Base-by-base conservation (phyloP, 1,140 invertebrate genomes). In the Lasioglossum baleicum region DNA sequence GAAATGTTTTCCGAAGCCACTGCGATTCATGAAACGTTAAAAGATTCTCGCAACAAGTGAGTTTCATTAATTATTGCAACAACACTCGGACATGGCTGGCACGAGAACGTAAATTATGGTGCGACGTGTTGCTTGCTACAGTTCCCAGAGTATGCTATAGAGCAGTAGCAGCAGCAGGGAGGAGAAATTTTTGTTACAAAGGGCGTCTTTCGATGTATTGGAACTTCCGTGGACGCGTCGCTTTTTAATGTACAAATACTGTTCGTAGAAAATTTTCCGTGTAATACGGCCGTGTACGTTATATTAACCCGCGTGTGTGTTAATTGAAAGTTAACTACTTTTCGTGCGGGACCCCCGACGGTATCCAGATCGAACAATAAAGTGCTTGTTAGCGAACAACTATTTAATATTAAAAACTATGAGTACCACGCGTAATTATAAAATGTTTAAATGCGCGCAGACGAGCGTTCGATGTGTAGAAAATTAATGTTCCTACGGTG, bases 331-430 rank as follows among this genome's bases (percentile, higher is more conserved):
- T 80, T 81, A 68, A 81, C 83, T 84, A 76, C 74, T 84, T 81
- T 84, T 61, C 83, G 73, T 72, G 53, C 69, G 22, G 17, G 44
- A 11, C 10, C 44, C 8, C 22, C 48, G 35, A 31, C 2, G 48
- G 44, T 72, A 48, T 60, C 65, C 81, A 78, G 75, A 74, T 56
- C 58, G 77, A 64, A 64, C 73, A 72, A 83, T 83, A 83, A 84
- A 84, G 79, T 83, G 79, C 42, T 72, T 69, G 83, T 83, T 75
- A 79, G 82, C 61, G 63, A 81, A 76, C 72, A 80, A 58, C 63
- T 83, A 63, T 81, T 84, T 75, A 81, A 84, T 84, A 84, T 84
- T 83, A 84, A 84, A 84, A 84, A 84, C 56, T 81, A 83, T 75
- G 70, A 66, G 72, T 26, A 68, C 77, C 76, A 72, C 67, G 74